Evolutionary conservation across 2,888 invertebrate genomes (phyloP).

Genomic region (Pseudococcus longispinus): DNA sequence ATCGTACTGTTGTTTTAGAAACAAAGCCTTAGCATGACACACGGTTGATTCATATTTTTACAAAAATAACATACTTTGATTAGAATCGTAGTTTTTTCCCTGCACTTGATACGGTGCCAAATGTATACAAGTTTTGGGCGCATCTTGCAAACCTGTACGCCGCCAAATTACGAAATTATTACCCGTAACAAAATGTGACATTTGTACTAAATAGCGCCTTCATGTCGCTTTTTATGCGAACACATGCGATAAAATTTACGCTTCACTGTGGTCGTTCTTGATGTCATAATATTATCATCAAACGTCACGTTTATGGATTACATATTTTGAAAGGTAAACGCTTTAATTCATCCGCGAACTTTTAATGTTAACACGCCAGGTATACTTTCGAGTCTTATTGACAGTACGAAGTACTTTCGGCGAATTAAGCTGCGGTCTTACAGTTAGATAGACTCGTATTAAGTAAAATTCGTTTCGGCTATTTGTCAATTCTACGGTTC

Average conservation of each 20-base stretch:
- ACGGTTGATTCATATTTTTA: conserved; percentile 5
- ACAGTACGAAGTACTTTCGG: background rate
- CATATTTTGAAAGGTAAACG: conserved; percentile 33
- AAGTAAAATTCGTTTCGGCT: background rate
- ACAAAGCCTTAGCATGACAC: background rate
- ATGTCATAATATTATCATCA: conserved; percentile 35
- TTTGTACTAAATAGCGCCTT: conserved; percentile 53
- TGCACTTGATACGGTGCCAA: conserved; percentile 36
- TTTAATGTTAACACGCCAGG: background rate
- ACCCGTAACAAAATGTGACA: conserved; percentile 54
- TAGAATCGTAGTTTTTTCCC: conserved; percentile 44
- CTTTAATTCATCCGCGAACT: conserved; percentile 37
- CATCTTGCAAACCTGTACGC: conserved; percentile 41
- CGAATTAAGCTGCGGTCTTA: background rate
- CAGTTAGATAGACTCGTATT: background rate
- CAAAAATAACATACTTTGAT: conserved; percentile 52
- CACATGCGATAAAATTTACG: conserved; percentile 52
- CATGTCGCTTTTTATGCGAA: conserved; percentile 33
- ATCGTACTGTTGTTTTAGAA: background rate
- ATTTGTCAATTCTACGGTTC: background rate
- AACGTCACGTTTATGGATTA: conserved; percentile 14
- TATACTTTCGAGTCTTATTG: background rate
- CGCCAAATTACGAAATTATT: conserved; percentile 55
- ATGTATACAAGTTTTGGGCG: background rate
- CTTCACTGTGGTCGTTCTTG: conserved; percentile 44